These are phyloP conservation scores for Leucophenga montana DNA, from an alignment of 2,888 invertebrate genomes.

Conservation along the genomic window DNA sequence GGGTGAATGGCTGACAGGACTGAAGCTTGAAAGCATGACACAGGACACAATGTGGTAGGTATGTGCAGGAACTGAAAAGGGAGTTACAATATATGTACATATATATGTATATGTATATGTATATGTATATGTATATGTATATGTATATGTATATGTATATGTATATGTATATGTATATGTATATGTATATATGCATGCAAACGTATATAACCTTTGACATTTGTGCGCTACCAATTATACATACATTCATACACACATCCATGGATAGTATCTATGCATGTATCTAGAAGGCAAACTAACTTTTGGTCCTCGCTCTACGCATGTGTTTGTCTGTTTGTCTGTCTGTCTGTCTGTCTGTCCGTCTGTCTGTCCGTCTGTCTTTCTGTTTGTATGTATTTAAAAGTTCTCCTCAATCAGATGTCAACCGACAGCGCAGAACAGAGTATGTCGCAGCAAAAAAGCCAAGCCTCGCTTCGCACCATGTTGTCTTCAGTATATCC, in stretches of 20 bases:
- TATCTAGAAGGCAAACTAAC: slow-evolving; percentile 14
- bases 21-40: too few relatives aligned
- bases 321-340: background rate
- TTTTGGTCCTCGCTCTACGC: slow-evolving; percentile 25
- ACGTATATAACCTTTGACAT: slow-evolving; percentile 3
- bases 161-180: background rate
- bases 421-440: slow-evolving; percentile 50
- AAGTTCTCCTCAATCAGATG: slow-evolving; percentile 67
- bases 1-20: too few relatives aligned
- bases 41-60: too few relatives aligned
- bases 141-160: too few relatives aligned
- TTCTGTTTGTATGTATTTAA: too few relatives aligned
- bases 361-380: too few relatives aligned
- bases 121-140: too few relatives aligned
- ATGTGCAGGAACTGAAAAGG: too few relatives aligned
- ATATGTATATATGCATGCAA: background rate
- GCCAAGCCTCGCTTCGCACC: too few relatives aligned
- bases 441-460: too few relatives aligned
- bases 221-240: slow-evolving; percentile 8
- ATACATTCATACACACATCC: background rate
- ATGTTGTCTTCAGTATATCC: background rate
- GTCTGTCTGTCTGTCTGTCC: background rate
- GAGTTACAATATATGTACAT: too few relatives aligned
- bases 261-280: slow-evolving; percentile 29
- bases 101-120: too few relatives aligned